Evolutionary conservation across 2,888 invertebrate species (phyloP).

Genomic region (Xiphydria camelus): DNA sequence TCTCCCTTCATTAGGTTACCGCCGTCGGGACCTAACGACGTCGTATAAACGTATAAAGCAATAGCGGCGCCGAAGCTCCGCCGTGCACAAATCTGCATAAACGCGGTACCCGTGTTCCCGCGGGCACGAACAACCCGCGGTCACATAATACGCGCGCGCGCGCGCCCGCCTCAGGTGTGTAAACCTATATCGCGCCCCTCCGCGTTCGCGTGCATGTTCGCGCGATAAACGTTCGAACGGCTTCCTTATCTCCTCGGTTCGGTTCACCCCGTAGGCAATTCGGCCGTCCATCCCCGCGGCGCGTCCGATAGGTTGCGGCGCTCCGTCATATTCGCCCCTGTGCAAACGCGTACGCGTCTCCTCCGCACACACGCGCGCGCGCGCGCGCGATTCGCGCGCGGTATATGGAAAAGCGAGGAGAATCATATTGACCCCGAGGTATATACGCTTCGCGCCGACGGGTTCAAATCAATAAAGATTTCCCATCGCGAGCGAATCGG

Average conservation of each 20-base stretch:
- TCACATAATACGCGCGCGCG: slow-evolving; percentile 20
- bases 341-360: too few relatives aligned
- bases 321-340: too few relatives aligned
- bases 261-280: too few relatives aligned
- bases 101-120: slow-evolving; percentile 23
- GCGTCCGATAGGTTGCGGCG: too few relatives aligned
- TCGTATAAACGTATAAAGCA: slow-evolving; percentile 26
- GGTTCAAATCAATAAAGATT: slow-evolving; percentile 55
- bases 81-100: slow-evolving; percentile 15
- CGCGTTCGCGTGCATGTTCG: slow-evolving; percentile 13
- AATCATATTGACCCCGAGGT: slow-evolving; percentile 49
- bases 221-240: slow-evolving; percentile 33
- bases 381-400: neutral
- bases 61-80: too few relatives aligned
- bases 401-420: slow-evolving; percentile 19
- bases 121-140: slow-evolving; percentile 18
- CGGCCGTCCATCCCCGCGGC: too few relatives aligned
- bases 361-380: too few relatives aligned
- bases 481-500: slow-evolving; percentile 42
- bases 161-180: too few relatives aligned
- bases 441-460: slow-evolving; percentile 39
- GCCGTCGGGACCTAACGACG: slow-evolving; percentile 31
- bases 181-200: too few relatives aligned
- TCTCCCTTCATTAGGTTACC: slow-evolving; percentile 27
- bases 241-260: slow-evolving; percentile 28